These are phyloP conservation scores for Anoplius nigerrimus DNA, from an alignment of 2,888 invertebrate species.

Conservation along the genomic window DNA sequence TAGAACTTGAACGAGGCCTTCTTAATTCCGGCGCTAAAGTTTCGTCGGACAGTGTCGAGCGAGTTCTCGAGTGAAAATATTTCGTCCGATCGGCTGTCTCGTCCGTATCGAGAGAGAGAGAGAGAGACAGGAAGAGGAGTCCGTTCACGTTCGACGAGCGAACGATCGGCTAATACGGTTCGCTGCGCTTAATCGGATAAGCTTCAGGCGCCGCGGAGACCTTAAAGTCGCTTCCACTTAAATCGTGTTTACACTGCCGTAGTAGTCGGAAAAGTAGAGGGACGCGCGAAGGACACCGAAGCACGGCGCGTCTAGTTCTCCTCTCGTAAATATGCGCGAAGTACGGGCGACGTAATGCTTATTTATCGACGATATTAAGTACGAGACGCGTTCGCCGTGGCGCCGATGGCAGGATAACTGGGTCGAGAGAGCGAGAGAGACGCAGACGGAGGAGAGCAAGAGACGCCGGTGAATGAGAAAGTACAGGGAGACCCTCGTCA, in stretches of 20 bases:
- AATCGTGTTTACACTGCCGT: conserved; percentile 21
- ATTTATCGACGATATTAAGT: conserved; percentile 54
- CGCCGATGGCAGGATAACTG: conserved; percentile 39
- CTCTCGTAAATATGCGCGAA: conserved; percentile 32
- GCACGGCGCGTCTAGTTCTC: conserved; percentile 21
- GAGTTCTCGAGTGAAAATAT: too few relatives aligned
- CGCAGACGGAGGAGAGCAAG: too few relatives aligned
- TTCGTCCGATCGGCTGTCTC: neutral
- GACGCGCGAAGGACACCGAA: conserved; percentile 16
- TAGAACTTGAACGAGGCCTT: too few relatives aligned
- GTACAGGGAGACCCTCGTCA: conserved; percentile 41
- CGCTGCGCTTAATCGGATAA: neutral
- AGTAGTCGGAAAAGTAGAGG: conserved; percentile 18
- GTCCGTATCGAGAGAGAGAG: neutral
- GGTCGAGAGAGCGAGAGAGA: conserved; percentile 32
- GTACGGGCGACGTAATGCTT: conserved; percentile 45
- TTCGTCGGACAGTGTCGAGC: too few relatives aligned
- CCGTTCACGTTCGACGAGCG: too few relatives aligned
- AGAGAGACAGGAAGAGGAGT: neutral
- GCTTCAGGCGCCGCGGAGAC: neutral
- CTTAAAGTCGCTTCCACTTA: conserved; percentile 15
- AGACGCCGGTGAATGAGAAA: too few relatives aligned
- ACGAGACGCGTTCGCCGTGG: conserved; percentile 21
- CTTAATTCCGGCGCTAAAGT: too few relatives aligned
- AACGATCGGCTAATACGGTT: too few relatives aligned